Base-by-base conservation (phyloP, 2,888 invertebrate genomes). In the Polyploca ridens region DNA sequence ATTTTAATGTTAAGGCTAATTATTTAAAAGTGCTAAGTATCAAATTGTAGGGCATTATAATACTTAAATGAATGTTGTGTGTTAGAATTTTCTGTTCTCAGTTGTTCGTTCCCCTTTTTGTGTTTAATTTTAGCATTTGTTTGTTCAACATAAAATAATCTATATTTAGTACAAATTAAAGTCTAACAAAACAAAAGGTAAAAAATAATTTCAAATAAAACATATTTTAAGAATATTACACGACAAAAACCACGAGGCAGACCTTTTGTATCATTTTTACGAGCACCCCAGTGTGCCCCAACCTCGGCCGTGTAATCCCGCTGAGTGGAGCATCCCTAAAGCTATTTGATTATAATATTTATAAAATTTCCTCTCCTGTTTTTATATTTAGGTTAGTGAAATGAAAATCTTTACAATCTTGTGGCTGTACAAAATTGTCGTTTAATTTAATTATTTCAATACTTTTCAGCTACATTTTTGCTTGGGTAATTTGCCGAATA, bases 261-360 rank as follows among this genome's bases (percentile, higher is more conserved):
- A 19, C n/a, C 8, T 54, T 54, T 54, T 54, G 54, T 19, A 54
- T 54, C 54, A 54, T 54, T 54, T 54, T 54, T 54, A 54, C 54
- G 54, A 54, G 54, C 54, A n/a, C 16, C n/a, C n/a, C 54, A 54
- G n/a, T 54, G 54, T 54, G 54, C 54, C 54, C 54, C 19, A 8
- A 6, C n/a, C 54, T 54, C 54, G 54, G 54, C 10, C 2, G 19
- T 54, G 54, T 54, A 54, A 54, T 54, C 54, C 54, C 54, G 19
- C 19, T 54, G 54, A 54, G 54, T 54, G 54, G 41, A 19, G 54
- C 54, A 19, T 54, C 54, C 54, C 19, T 54, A 54, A 19, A 54
- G 54, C 19, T 54, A 54, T 54, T 54, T 54, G 54, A 54, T 54
- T 54, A 54, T 54, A 54, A 54, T 54, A 19, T 54, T 54, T 54